Conservation (phyloP, 2,113 vertebrate species). For the Sapayoa aenigma region DNA sequence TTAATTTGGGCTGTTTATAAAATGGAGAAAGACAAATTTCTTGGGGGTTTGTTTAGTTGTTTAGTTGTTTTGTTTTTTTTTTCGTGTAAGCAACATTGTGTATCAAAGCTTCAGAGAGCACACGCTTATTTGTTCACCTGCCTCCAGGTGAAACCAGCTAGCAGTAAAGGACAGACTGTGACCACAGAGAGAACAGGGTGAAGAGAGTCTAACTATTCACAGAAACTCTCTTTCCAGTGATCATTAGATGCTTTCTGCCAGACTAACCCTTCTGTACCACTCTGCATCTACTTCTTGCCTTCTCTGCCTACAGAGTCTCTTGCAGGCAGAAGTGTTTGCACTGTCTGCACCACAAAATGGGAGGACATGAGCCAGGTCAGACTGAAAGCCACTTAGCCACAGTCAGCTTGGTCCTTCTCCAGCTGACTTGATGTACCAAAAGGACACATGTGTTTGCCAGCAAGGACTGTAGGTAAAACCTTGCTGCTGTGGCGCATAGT, state of each 20-base stretch:
- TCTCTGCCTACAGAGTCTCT: neutral
- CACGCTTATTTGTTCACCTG: neutral
- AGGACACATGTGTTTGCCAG: rapidly evolving
- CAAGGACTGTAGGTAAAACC: neutral
- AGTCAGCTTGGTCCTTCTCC: neutral
- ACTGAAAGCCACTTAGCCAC: neutral
- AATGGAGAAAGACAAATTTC: neutral
- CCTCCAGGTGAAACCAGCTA: neutral
- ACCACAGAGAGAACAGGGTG: neutral
- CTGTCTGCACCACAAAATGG: neutral
- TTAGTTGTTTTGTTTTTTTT: neutral
- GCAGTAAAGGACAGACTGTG: neutral
- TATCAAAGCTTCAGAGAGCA: neutral
- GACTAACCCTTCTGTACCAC: neutral
- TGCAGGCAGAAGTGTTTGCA: neutral
- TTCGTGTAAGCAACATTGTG: neutral
- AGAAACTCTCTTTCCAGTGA: neutral
- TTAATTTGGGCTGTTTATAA: neutral
- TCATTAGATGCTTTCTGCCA: neutral
- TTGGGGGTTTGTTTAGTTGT: neutral
- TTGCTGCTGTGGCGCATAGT: neutral
- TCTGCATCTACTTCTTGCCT: neutral
- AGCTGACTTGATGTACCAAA: neutral
- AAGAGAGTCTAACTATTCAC: neutral
- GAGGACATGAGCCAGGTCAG: neutral